Evolutionary conservation across 1,140 invertebrate genomes (phyloP), one percentile per base, ranked within the genome.

Genomic region (Tetramorium parvispinum): DNA sequence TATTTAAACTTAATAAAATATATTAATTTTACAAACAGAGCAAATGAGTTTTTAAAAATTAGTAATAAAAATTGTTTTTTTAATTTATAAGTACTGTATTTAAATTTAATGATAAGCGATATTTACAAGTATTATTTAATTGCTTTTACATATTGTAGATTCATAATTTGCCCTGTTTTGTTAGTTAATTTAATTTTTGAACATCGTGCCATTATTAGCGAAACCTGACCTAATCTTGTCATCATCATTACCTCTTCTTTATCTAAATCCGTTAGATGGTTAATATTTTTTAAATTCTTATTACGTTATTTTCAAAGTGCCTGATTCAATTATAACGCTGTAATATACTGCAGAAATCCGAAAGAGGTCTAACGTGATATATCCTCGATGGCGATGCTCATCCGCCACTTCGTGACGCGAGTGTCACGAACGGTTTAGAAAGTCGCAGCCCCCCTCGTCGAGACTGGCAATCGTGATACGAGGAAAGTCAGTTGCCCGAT

Each of bases 401-500:
- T 81, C 37, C 51, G 21, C 70, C 13, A 55, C 59, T 78, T 85
- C 57, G 82, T 63, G 81, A 85, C n/a, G 73, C 71, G 57, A 75
- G 71, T 85, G 73, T 85, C 82, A 85, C 82, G 82, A 85, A 85
- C 49, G 59, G 73, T 85, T 85, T 85, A 85, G 82, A 85, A 85
- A 85, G 82, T 85, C 27, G 43, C 71, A 77, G 57, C 32, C 46
- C 40, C 63, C 59, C 73, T 78, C 32, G 59, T 49, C 21, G 71
- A 65, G 59, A 40, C 57, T 46, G 43, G 71, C 71, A 73, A 85
- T 73, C 71, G 63, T 81, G 77, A 43, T 81, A 68, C 77, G 65
- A 81, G 78, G 78, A 81, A 81, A 81, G 78, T 81, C 21, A 81
- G 65, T 0, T 55, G 65, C 37, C 1, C 32, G 63, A 55, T 81